A percentile compares a stretch with the other conserved stretches of the same genome.
These are phyloP conservation scores for Eupsilia transversa DNA, from an alignment of 2,888 invertebrate genomes.

Conservation along the genomic window DNA sequence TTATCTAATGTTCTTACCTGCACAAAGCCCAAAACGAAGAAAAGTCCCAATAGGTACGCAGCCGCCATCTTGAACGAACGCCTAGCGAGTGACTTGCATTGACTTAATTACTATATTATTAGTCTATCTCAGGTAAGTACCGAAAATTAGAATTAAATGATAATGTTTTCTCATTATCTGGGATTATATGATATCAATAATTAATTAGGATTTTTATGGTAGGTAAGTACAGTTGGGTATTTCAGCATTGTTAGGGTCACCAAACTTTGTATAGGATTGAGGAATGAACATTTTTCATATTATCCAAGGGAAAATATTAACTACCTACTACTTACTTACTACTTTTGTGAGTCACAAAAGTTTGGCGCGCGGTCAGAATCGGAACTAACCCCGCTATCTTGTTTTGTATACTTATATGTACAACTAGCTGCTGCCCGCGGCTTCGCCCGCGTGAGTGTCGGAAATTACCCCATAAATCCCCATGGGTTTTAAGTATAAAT, in stretches of 20 bases:
- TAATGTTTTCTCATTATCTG: conserved; percentile 47
- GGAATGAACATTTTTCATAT: too few relatives aligned
- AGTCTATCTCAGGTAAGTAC: conserved; percentile 29
- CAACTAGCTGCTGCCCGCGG: too few relatives aligned
- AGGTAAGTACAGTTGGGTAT: conserved; percentile 38
- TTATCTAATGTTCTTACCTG: conserved; percentile 45
- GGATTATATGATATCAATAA: conserved; percentile 52
- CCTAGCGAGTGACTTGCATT: conserved; percentile 17
- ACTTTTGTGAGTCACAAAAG: too few relatives aligned
- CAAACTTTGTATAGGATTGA: conserved; percentile 9
- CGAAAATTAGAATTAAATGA: conserved; percentile 52
- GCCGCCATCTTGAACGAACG: conserved; percentile 48
- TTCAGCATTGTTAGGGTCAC: conserved; percentile 22
- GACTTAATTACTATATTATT: conserved; percentile 8
- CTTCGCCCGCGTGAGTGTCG: too few relatives aligned
- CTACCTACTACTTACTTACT: too few relatives aligned
- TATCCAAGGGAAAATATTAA: too few relatives aligned
- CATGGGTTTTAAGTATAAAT: too few relatives aligned
- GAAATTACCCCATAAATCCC: too few relatives aligned
- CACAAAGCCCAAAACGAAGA: conserved; percentile 51
- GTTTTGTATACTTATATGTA: too few relatives aligned
- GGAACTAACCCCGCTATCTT: too few relatives aligned
- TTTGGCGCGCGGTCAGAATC: too few relatives aligned
- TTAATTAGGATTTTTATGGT: conserved; percentile 47
- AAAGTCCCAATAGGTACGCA: conserved; percentile 49